Evolutionary conservation across 2,797 vertebrate species (phyloP).

Genomic region (Oceanodroma leucorhoa): DNA sequence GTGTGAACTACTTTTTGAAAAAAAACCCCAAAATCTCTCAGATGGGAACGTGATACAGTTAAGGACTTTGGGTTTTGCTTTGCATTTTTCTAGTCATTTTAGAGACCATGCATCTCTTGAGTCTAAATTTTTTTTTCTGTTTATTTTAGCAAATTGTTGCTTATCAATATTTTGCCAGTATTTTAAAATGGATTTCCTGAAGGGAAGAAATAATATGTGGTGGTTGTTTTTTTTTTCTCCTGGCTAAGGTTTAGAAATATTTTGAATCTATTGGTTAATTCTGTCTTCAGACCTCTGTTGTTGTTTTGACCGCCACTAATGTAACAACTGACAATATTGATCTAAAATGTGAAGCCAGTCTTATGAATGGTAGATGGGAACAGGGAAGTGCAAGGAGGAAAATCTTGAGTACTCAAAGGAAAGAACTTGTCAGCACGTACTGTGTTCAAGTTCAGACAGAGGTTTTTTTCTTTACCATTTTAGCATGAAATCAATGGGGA

Average conservation of each 20-base stretch:
- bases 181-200: neutral
- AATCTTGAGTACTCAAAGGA: neutral
- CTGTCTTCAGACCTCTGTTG: neutral
- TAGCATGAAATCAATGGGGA: conserved; percentile 19
- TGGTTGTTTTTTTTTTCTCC: neutral
- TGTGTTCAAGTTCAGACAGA: neutral
- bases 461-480: neutral
- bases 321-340: neutral
- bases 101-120: neutral
- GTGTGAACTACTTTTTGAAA: neutral
- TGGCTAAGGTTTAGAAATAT: neutral
- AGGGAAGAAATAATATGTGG: neutral
- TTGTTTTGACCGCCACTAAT: neutral
- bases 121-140: neutral
- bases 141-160: neutral
- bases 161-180: neutral
- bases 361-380: neutral
- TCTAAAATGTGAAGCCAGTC: neutral
- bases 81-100: neutral
- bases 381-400: neutral
- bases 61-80: neutral
- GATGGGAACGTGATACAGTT: neutral
- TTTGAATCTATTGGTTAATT: neutral
- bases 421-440: neutral
- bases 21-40: neutral